Base-by-base conservation (phyloP, 2,113 vertebrate genomes). In the Actenoides lindsayi region DNA sequence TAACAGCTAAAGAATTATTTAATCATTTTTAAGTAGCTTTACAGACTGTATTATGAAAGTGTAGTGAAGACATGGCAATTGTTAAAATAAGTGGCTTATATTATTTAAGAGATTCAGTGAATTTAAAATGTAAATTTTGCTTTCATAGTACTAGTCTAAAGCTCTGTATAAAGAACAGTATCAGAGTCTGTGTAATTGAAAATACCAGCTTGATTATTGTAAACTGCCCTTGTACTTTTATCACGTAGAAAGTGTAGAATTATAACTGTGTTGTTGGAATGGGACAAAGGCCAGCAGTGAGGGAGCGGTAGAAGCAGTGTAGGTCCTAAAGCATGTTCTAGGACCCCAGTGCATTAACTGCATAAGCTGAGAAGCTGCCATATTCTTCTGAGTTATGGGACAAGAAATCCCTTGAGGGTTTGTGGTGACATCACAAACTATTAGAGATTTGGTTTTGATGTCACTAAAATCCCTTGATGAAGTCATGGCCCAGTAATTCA, bases 51-150 rank as follows among this genome's bases (percentile, higher is more conserved):
- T 79, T 95, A 48, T 24, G 27, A 64, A 87, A 91, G 74, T 65
- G 46, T 24, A n/a, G 35, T 65, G 24, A 67, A 93, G 82, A 80
- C 50, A 50, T 76, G 46, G 67, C 68, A 90, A 80, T 65, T 93
- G 68, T 90, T 88, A 86, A 87, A 83, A 74, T 93, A 94, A 93
- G 30, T 85, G 71, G 37, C 76, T 96, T 94, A 51, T 50, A 80
- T 42, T 93, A 70, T 86, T 92, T 79, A 85, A 85, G 53, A 65
- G 64, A 67, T 81, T 81, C 37, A 69, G 37, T 74, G 59, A 44
- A 91, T 77, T 91, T 91, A 65, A 88, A 85, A 87, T 95, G 68
- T 73, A 83, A 62, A 78, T 91, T 89, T 60, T 82, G 28, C 54
- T 88, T 85, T 23, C 28, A 20, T 80, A 57, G 16, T 42, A 62